phyloP scores from a whole-genome alignment of 2,797 vertebrate genomes.

The Tachyglossus aculeatus region DNA sequence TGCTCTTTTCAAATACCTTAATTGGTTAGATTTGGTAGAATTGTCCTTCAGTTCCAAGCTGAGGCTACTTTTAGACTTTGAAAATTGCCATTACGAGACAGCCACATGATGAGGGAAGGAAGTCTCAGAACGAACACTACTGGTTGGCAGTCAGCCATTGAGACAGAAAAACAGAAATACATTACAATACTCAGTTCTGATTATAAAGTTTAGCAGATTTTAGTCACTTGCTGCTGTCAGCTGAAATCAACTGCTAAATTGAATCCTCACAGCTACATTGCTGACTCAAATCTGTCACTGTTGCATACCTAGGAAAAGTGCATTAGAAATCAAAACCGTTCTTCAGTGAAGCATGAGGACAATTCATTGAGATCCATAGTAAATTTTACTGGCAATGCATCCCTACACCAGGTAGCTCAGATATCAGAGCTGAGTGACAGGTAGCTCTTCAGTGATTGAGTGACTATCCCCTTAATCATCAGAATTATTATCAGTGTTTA shows the following conservation, averaged over 20 bases:
- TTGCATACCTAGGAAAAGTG: not conserved
- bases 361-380: not conserved
- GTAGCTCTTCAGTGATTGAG: no score
- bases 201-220: constrained; percentile 40
- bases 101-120: no score
- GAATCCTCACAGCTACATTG: not conserved
- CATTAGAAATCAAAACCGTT: constrained; percentile 12
- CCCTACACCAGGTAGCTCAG: no score
- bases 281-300: constrained; percentile 30
- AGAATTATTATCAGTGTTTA: no score
- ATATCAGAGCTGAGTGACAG: no score
- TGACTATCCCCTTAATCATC: no score
- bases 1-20: no score
- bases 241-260: constrained; percentile 27
- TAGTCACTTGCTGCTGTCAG: constrained; percentile 40
- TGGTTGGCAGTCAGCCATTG: not conserved
- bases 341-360: not conserved
- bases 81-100: no score
- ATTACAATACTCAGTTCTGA: constrained; percentile 12
- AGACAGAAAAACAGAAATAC: constrained; percentile 34
- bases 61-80: no score
- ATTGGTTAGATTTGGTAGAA: no score
- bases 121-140: constrained; percentile 4
- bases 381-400: not conserved
- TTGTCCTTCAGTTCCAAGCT: no score